phyloP scores from a whole-genome alignment of 2,113 vertebrate genomes.

The Colaptes auratus region DNA sequence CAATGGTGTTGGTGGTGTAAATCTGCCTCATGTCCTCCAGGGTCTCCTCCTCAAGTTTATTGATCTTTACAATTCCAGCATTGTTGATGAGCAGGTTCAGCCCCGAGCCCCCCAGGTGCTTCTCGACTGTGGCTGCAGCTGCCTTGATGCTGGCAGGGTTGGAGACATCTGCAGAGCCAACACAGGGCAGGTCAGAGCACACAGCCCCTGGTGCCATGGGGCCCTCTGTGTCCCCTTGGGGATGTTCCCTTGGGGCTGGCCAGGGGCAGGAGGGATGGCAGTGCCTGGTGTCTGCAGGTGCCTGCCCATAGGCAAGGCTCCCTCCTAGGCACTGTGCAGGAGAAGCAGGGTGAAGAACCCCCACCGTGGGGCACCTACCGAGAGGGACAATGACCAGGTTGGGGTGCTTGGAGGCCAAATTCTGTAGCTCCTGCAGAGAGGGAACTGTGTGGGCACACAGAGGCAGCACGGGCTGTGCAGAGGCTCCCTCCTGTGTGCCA shows the following conservation, averaged over 20 bases:
- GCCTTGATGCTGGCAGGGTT: not conserved
- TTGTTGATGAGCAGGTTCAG: slow-evolving; percentile 59
- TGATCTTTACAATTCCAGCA: rapidly evolving
- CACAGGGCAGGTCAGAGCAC: not conserved
- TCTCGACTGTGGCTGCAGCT: not conserved
- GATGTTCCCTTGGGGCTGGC: not conserved
- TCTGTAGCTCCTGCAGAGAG: slow-evolving; percentile 14
- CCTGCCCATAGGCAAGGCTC: rapidly evolving
- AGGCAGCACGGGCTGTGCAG: not conserved
- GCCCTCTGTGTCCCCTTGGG: not conserved
- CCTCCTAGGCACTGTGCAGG: rapidly evolving
- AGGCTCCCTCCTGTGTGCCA: not conserved
- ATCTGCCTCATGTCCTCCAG: not conserved
- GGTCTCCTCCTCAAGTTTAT: not conserved
- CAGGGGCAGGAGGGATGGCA: not conserved
- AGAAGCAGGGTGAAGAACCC: not conserved
- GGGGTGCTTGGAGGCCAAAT: slow-evolving; percentile 6
- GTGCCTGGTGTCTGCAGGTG: rapidly evolving
- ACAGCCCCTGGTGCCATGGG: not conserved
- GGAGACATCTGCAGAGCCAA: not conserved
- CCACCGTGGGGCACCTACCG: not conserved
- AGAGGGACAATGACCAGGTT: not conserved
- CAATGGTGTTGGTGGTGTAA: not conserved
- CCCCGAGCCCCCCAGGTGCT: not conserved
- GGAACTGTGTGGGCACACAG: rapidly evolving